phyloP scores from a whole-genome alignment of 2,797 vertebrate genomes.

The Lepilemur septentrionalis region DNA sequence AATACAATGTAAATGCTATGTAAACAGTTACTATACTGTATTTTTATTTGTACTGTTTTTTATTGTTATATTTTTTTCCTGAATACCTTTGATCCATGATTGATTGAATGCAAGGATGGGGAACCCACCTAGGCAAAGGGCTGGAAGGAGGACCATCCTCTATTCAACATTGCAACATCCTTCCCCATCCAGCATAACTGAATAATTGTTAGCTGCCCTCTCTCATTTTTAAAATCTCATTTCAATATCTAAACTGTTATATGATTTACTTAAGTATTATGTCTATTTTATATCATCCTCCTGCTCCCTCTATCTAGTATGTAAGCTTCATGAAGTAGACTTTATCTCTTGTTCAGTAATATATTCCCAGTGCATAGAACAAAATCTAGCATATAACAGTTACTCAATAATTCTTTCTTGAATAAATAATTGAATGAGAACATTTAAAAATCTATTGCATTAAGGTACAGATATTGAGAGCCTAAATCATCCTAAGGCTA shows the following conservation, averaged over 20 bases:
- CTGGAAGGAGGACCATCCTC: neutral
- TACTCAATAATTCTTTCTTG: neutral
- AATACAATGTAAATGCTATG: neutral
- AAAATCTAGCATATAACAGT: neutral
- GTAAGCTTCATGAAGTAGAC: neutral
- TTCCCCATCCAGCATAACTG: neutral
- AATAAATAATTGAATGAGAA: neutral
- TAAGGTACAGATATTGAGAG: neutral
- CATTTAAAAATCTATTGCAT: neutral
- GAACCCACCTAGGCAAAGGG: neutral
- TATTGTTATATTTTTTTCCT: neutral
- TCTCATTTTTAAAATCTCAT: neutral
- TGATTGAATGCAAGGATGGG: neutral
- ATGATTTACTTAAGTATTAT: neutral
- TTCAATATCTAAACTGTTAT: neutral
- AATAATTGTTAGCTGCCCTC: neutral
- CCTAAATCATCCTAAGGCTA: neutral
- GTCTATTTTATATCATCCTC: neutral
- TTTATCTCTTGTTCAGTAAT: neutral
- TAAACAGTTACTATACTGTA: neutral
- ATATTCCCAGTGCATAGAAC: neutral
- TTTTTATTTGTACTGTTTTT: neutral
- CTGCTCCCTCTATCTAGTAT: neutral
- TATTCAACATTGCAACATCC: neutral
- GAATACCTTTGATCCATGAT: neutral